These are phyloP conservation scores for Tachina grossa DNA, from an alignment of 2,888 invertebrate species.

Conservation along the genomic window DNA sequence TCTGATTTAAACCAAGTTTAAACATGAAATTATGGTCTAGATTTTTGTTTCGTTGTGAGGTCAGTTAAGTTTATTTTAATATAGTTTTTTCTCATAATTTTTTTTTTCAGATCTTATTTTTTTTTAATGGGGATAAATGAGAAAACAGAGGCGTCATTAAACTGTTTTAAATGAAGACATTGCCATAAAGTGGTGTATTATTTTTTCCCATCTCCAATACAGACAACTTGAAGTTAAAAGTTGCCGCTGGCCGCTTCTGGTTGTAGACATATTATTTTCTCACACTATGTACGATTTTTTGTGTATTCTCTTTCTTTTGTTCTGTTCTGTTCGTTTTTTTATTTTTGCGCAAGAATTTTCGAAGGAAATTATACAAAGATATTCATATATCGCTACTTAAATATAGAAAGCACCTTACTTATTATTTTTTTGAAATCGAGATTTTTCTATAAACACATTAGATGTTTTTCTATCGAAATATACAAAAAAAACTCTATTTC, in stretches of 20 bases:
- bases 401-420: too few species aligned
- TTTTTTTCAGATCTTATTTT: not conserved
- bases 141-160: slow-evolving; percentile 65
- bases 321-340: not conserved
- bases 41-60: slow-evolving; percentile 61
- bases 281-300: slow-evolving; percentile 45
- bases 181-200: slow-evolving; percentile 30
- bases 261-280: slow-evolving; percentile 64
- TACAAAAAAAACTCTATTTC: too few species aligned
- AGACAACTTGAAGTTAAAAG: slow-evolving; percentile 34
- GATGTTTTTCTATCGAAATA: too few species aligned
- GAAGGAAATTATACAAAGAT: slow-evolving; percentile 7
- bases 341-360: not conserved
- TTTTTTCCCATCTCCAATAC: not conserved
- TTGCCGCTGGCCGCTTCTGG: slow-evolving; percentile 60
- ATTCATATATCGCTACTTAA: too few species aligned
- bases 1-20: slow-evolving; percentile 61
- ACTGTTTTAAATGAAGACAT: slow-evolving; percentile 62
- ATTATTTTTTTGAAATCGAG: too few species aligned
- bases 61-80: slow-evolving; percentile 58
- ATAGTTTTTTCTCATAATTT: not conserved
- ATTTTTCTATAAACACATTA: too few species aligned
- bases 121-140: slow-evolving; percentile 51
- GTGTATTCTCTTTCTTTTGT: too few species aligned
- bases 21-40: slow-evolving; percentile 70